These are phyloP conservation scores for Tineola bisselliella DNA, from an alignment of 2,888 invertebrate species.

Conservation along the genomic window DNA sequence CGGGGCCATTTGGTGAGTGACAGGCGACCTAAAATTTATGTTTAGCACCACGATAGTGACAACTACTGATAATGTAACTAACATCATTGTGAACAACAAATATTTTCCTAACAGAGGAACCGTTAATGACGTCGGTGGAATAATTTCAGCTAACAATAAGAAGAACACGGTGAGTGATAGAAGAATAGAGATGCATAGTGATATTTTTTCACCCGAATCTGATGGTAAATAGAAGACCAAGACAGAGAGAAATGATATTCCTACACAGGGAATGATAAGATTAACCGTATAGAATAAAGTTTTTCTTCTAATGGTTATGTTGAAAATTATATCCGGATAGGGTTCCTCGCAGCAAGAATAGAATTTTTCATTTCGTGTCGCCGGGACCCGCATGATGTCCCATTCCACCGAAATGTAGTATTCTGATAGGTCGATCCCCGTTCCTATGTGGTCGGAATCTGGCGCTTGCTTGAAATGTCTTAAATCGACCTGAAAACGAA, in stretches of 20 bases:
- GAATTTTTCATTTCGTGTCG: constrained; percentile 88
- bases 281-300: constrained; percentile 98
- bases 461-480: constrained; percentile 88
- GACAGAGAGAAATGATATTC: constrained; percentile 95
- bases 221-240: constrained; percentile 97
- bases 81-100: constrained; percentile 93
- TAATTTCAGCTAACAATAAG: constrained; percentile 91
- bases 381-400: constrained; percentile 96
- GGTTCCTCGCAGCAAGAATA: constrained; percentile 98
- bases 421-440: constrained; percentile 92
- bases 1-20: constrained; percentile 91
- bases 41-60: constrained; percentile 94
- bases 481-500: constrained; percentile 80
- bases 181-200: constrained; percentile 93
- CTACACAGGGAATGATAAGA: constrained; percentile 96
- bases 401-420: constrained; percentile 98
- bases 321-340: constrained; percentile 97
- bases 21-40: constrained; percentile 91
- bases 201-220: constrained; percentile 97
- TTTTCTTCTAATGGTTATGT: constrained; percentile 92
- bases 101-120: constrained; percentile 93
- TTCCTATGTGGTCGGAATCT: constrained; percentile 87
- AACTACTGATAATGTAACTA: constrained; percentile 91
- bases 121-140: constrained; percentile 92
- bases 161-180: constrained; percentile 95